Conservation (phyloP, 2,113 vertebrate species). For the Mungos mungo region DNA sequence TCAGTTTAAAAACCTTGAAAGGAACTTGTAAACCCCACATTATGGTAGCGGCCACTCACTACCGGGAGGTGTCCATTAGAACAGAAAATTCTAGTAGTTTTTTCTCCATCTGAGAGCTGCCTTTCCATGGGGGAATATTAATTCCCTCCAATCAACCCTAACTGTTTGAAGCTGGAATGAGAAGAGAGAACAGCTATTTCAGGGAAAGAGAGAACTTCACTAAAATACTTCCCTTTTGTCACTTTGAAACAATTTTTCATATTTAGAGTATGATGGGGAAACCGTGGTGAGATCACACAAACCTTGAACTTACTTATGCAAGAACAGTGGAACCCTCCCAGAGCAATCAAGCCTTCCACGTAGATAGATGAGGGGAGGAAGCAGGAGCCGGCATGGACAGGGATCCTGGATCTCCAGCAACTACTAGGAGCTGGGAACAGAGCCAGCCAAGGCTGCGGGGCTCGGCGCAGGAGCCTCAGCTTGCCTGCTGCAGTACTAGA, state of each 20-base stretch:
- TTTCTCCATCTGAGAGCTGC: background rate
- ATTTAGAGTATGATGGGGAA: background rate
- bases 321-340: background rate
- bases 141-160: background rate
- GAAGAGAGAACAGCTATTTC: background rate
- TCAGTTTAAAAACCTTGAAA: slow-evolving; percentile 33
- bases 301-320: background rate
- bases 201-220: slow-evolving; percentile 39
- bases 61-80: background rate
- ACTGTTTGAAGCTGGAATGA: background rate
- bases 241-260: background rate
- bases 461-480: background rate
- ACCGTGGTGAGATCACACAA: background rate
- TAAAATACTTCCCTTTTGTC: background rate
- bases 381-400: background rate
- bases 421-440: background rate
- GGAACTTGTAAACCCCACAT: background rate
- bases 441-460: background rate
- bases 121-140: background rate
- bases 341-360: background rate
- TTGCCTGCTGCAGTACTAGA: background rate
- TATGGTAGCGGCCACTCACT: background rate
- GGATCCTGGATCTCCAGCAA: background rate
- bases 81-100: background rate
- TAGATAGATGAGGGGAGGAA: background rate